Conservation (phyloP, 2,113 vertebrate genomes). For the Lota lota region DNA sequence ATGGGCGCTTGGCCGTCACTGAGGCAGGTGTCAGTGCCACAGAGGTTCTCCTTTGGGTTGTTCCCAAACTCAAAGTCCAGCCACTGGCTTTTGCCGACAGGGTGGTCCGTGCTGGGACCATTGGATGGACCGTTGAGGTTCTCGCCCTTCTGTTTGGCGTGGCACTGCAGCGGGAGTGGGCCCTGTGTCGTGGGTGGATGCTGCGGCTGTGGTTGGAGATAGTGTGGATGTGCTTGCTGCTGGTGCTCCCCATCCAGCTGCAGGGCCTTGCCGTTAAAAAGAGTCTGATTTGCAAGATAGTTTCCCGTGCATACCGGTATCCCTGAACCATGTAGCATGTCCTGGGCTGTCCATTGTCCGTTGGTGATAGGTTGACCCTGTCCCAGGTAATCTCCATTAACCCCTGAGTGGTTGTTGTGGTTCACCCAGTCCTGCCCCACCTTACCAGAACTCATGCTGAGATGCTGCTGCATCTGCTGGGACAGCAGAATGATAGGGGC, state of each 20-base stretch:
- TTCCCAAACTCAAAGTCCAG: slow-evolving; percentile 36
- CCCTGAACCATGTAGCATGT: slow-evolving; percentile 35
- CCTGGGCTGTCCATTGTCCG: slow-evolving; percentile 50
- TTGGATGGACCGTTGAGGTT: slow-evolving; percentile 34
- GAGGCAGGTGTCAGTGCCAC: slow-evolving; percentile 8
- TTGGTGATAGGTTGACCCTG: slow-evolving; percentile 33
- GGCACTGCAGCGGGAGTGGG: slow-evolving; percentile 52
- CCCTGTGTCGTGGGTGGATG: slow-evolving; percentile 26
- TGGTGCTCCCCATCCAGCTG: slow-evolving; percentile 29
- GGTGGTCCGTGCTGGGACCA: slow-evolving; percentile 26
- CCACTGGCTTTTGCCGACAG: slow-evolving; percentile 40
- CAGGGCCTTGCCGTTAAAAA: slow-evolving; percentile 41
- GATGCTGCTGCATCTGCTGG: slow-evolving; percentile 71
- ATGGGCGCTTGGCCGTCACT: slow-evolving; percentile 47
- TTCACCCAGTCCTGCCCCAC: slow-evolving; percentile 31
- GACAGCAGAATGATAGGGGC: slow-evolving; percentile 64
- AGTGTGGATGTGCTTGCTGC: slow-evolving; percentile 31
- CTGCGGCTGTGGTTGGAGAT: slow-evolving; percentile 48
- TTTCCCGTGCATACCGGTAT: slow-evolving; percentile 32
- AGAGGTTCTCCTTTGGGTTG: background rate
- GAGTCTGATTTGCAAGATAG: slow-evolving; percentile 32
- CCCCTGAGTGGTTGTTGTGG: slow-evolving; percentile 20
- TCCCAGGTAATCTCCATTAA: slow-evolving; percentile 34
- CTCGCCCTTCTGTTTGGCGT: slow-evolving; percentile 40
- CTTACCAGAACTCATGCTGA: slow-evolving; percentile 40